Conservation (phyloP, 2,113 vertebrate species). For the Rattus rattus region DNA sequence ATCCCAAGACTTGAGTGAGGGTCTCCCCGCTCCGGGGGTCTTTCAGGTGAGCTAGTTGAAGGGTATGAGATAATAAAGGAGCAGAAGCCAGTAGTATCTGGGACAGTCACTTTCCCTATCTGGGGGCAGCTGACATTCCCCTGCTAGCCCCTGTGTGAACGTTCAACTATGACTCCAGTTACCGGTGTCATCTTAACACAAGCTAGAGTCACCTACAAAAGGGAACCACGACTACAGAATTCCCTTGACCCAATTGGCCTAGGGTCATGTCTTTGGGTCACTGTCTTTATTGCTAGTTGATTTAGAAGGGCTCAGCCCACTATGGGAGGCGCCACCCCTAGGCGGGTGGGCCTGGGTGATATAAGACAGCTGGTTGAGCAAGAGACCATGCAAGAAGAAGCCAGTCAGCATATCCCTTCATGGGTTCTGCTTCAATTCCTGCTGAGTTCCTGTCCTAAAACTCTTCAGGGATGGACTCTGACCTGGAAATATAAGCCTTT, state of each 20-base stretch:
- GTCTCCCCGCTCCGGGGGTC: no score
- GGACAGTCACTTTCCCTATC: not conserved
- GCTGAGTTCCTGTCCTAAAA: not conserved
- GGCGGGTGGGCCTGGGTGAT: not conserved
- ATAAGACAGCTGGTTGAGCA: not conserved
- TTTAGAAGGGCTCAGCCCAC: not conserved
- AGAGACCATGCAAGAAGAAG: not conserved
- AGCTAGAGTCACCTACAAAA: not conserved
- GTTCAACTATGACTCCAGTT: not conserved
- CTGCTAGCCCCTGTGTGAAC: not conserved
- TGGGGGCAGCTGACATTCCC: not conserved
- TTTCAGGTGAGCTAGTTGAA: not conserved
- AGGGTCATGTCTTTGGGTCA: not conserved
- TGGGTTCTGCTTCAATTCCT: not conserved
- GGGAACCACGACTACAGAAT: not conserved
- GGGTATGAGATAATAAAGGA: not conserved
- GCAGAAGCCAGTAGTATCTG: fast-evolving
- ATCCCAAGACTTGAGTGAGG: no score
- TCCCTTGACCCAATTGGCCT: not conserved
- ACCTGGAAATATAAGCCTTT: not conserved
- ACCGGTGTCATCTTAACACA: not conserved
- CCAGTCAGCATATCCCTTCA: fast-evolving
- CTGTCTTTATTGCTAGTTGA: not conserved
- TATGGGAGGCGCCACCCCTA: not conserved
- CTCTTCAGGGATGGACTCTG: not conserved